Conservation (phyloP, 2,113 vertebrate species). For the Pseudorectes ferrugineus region DNA sequence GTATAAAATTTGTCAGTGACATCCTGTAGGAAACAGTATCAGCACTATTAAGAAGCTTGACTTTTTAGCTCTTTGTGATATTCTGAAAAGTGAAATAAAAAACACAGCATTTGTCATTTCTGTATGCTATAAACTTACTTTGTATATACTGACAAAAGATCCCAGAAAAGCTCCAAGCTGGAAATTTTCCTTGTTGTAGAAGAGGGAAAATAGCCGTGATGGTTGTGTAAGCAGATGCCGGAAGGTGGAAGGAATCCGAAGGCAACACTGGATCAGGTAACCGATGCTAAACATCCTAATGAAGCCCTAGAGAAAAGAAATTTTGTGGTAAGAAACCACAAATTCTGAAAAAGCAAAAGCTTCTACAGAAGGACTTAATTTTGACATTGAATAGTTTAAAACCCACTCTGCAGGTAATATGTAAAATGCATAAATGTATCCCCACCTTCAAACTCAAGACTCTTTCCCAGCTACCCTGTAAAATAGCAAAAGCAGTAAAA, state of each 20-base stretch:
- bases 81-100: not conserved
- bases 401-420: not conserved
- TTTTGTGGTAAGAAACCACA: not conserved
- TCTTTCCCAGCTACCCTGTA: not conserved
- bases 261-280: slow-evolving; percentile 97
- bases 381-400: not conserved
- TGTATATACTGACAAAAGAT: slow-evolving; percentile 98
- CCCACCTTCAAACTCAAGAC: not conserved
- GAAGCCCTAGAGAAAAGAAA: slow-evolving; percentile 81
- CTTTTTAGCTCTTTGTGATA: not conserved
- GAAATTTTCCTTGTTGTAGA: slow-evolving; percentile 99
- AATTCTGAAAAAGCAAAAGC: not conserved
- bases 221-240: slow-evolving; percentile 92
- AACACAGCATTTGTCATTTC: not conserved
- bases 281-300: slow-evolving; percentile 97
- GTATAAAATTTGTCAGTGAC: not conserved
- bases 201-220: slow-evolving; percentile 87
- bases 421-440: not conserved
- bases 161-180: slow-evolving; percentile 95
- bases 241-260: slow-evolving; percentile 91
- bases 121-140: slow-evolving; percentile 75
- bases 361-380: not conserved
- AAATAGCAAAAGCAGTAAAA: not conserved
- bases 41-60: not conserved
- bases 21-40: not conserved